A percentile compares a stretch with the other conserved stretches of the same genome.
Evolutionary conservation across 2,113 vertebrate species (phyloP).

Genomic region (Eublepharis macularius): DNA sequence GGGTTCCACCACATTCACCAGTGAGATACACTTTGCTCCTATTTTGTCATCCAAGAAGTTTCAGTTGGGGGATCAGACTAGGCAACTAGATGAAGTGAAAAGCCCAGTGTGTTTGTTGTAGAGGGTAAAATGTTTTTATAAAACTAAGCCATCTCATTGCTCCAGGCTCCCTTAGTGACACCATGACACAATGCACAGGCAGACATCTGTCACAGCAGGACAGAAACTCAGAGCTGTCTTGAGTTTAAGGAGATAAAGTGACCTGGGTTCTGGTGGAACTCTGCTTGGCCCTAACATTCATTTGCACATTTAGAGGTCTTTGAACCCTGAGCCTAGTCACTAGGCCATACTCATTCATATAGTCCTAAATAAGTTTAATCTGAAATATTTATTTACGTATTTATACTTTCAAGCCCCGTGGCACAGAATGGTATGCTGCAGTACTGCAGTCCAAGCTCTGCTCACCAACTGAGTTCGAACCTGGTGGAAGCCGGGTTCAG

Average conservation of each 20-base stretch:
- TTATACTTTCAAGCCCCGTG: no score
- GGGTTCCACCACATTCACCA: neutral
- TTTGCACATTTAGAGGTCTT: neutral
- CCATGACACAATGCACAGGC: neutral
- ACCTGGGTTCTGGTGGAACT: neutral
- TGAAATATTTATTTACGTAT: neutral
- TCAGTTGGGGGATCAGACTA: neutral
- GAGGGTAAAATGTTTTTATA: no score
- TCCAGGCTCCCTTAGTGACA: neutral
- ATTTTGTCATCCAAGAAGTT: neutral
- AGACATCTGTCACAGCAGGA: neutral
- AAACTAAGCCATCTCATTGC: no score
- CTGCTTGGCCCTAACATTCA: neutral
- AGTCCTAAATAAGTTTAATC: neutral
- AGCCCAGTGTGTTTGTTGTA: neutral
- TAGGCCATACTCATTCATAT: neutral
- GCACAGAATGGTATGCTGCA: no score
- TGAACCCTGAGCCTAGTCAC: neutral
- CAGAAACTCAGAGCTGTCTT: no score
- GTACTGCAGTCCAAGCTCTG: no score
- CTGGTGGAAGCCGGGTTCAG: no score
- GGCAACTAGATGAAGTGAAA: neutral
- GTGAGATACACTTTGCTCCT: neutral
- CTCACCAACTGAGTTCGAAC: no score
- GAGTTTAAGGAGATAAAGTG: no score